Evolutionary conservation across 2,888 invertebrate genomes (phyloP).

Genomic region (Pseudococcus viburni): DNA sequence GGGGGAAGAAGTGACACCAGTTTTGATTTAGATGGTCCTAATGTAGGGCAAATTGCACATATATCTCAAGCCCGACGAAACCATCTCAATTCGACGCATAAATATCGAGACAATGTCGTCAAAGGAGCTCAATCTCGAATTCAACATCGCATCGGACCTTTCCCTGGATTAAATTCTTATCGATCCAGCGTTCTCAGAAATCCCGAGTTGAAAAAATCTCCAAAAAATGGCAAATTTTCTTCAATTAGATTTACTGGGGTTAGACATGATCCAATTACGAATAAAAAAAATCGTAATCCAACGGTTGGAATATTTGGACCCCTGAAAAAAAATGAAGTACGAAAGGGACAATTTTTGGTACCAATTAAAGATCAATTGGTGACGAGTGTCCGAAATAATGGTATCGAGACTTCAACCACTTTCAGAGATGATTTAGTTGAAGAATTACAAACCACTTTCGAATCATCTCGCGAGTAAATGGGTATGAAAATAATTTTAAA

Average conservation of each 20-base stretch:
- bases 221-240: background rate
- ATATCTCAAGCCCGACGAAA: no score
- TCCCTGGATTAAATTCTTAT: background rate
- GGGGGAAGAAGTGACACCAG: no score
- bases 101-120: background rate
- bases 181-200: background rate
- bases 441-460: background rate
- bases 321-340: no score
- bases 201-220: background rate
- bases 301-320: no score
- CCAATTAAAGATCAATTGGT: background rate
- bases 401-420: background rate
- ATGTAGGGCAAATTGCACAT: no score
- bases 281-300: slow-evolving; percentile 3
- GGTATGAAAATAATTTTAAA: background rate
- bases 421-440: background rate
- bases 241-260: background rate
- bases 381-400: background rate
- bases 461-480: background rate
- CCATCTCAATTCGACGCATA: background rate
- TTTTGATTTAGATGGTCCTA: no score
- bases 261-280: background rate
- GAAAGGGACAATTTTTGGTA: no score
- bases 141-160: background rate
- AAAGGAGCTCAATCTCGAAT: background rate